phyloP scores from a whole-genome alignment of 1,140 invertebrate genomes.

The Dinoponera quadriceps region DNA sequence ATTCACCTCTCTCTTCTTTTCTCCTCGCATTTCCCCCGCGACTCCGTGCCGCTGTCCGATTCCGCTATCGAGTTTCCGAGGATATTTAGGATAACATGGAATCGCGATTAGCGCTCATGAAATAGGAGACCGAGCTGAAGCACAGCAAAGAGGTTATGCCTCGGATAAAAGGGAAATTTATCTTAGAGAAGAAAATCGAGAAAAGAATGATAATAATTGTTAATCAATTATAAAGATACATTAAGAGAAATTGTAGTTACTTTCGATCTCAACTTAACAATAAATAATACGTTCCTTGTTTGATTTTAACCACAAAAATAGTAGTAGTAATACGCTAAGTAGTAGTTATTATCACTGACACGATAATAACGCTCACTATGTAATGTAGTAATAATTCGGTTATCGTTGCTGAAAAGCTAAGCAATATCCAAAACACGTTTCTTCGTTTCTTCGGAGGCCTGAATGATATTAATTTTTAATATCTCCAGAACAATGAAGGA shows the following conservation, averaged over 20 bases:
- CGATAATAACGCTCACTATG: no score
- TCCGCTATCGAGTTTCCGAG: conserved; percentile 54
- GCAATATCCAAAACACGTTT: neutral
- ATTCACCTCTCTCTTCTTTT: conserved; percentile 51
- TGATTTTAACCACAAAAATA: no score
- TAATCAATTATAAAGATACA: no score
- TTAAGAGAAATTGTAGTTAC: no score
- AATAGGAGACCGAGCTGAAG: conserved; percentile 10
- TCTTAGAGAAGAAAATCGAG: no score
- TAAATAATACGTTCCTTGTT: no score
- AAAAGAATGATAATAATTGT: no score
- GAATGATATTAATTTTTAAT: conserved; percentile 23
- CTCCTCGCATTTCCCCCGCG: conserved; percentile 50
- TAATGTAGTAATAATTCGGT: neutral
- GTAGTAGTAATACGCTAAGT: no score
- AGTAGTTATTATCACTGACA: no score
- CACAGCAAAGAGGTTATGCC: neutral
- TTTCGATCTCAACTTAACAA: no score
- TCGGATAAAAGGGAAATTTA: neutral
- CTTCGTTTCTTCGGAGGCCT: neutral
- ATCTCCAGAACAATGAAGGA: neutral
- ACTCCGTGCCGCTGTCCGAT: conserved; percentile 52
- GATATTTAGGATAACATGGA: conserved; percentile 46
- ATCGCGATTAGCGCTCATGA: conserved; percentile 30
- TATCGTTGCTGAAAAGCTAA: neutral